A percentile compares a stretch with the other conserved stretches of the same genome.
These are phyloP conservation scores for Sebastes kiyomatsui DNA, from an alignment of 2,797 vertebrate genomes.

Conservation along the genomic window DNA sequence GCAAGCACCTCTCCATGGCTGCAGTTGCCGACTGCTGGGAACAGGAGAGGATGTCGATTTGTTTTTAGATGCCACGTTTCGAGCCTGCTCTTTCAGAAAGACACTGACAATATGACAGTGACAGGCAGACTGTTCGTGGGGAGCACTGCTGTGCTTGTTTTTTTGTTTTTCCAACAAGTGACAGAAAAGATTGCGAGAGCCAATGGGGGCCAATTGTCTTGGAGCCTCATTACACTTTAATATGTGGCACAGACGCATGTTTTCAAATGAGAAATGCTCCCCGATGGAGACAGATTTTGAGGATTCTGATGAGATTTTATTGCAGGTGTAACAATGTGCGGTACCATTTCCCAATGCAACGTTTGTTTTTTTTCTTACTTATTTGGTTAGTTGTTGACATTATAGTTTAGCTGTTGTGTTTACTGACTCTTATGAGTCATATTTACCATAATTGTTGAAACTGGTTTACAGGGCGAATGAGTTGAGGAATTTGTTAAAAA, in stretches of 20 bases:
- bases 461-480: background rate
- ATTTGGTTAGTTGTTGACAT: background rate
- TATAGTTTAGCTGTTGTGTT: background rate
- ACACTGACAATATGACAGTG: background rate
- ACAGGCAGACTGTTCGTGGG: background rate
- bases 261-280: conserved; percentile 9
- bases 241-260: background rate
- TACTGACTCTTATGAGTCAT: no score
- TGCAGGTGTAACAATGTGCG: background rate
- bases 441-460: background rate
- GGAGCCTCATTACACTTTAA: background rate
- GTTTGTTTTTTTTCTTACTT: background rate
- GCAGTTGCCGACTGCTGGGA: background rate
- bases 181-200: background rate
- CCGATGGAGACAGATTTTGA: background rate
- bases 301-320: background rate
- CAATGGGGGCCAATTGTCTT: conserved; percentile 5
- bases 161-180: background rate
- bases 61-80: conserved; percentile 8
- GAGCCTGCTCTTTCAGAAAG: background rate
- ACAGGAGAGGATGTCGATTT: conserved; percentile 3
- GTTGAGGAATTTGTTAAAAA: background rate
- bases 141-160: background rate
- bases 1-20: background rate
- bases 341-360: background rate